Evolutionary conservation across 2,113 vertebrate species (phyloP).

Genomic region (Grammomys dolichurus): DNA sequence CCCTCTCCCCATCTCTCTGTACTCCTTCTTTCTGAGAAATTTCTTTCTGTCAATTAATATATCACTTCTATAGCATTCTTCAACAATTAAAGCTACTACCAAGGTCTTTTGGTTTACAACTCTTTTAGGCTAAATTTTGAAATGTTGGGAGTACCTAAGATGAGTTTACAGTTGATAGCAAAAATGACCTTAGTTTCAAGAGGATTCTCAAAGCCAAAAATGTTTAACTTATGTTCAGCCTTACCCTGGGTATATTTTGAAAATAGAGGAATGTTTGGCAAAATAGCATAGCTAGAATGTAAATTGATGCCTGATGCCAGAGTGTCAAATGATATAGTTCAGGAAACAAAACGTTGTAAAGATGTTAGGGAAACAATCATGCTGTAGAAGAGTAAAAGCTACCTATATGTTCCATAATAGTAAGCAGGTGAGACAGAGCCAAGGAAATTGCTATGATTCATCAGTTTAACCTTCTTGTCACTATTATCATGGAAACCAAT

Average conservation of each 20-base stretch:
- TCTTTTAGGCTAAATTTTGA: background rate
- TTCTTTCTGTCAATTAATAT: background rate
- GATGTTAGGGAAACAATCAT: background rate
- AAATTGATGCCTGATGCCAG: background rate
- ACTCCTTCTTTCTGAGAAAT: background rate
- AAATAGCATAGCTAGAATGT: conserved; percentile 14
- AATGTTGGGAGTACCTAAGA: background rate
- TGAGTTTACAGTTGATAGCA: background rate
- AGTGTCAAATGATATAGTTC: background rate
- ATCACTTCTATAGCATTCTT: background rate
- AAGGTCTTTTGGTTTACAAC: background rate
- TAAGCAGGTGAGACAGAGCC: background rate
- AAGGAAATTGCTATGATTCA: background rate
- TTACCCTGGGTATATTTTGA: background rate
- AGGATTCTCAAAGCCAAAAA: background rate
- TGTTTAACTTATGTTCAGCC: background rate
- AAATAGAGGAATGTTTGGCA: background rate
- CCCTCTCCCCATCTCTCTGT: too few relatives aligned
- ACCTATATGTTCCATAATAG: background rate
- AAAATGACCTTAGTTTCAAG: background rate
- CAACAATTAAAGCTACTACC: background rate
- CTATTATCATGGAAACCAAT: background rate
- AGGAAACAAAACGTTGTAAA: conserved; percentile 28
- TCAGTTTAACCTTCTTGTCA: background rate
- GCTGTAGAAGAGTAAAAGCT: background rate